Percentiles rank a stretch among this genome's conserved stretches.
phyloP scores from a whole-genome alignment of 2,888 invertebrate genomes.

The Macaria liturata region DNA sequence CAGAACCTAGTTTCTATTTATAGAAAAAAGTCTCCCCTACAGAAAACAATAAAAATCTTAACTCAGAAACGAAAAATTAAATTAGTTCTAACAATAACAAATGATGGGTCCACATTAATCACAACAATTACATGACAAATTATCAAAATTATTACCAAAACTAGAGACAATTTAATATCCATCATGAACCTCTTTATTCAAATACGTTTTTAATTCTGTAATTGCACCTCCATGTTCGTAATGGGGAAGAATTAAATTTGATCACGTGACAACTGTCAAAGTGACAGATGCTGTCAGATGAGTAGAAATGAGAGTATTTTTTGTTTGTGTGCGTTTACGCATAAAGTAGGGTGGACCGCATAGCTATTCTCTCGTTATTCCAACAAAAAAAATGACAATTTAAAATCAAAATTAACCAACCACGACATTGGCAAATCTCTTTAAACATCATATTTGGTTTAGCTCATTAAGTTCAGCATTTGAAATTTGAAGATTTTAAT shows the following conservation, averaged over 20 bases:
- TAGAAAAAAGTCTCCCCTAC: background rate
- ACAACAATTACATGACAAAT: constrained; percentile 43
- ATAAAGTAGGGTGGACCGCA: too few relatives aligned
- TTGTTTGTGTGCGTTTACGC: too few relatives aligned
- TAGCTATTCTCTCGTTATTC: too few relatives aligned
- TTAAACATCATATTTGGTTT: too few relatives aligned
- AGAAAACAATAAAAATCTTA: constrained; percentile 18
- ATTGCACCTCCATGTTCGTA: constrained; percentile 63
- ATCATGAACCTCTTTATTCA: constrained; percentile 65
- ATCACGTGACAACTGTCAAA: constrained; percentile 79
- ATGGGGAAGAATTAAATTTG: constrained; percentile 66
- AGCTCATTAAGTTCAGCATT: too few relatives aligned
- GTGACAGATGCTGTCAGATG: constrained; percentile 63
- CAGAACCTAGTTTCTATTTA: too few relatives aligned
- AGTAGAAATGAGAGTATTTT: too few relatives aligned
- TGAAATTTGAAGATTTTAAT: too few relatives aligned
- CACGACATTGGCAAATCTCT: too few relatives aligned
- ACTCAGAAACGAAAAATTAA: constrained; percentile 36
- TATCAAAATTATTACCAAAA: constrained; percentile 49
- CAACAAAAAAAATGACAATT: too few relatives aligned
- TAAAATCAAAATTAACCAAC: too few relatives aligned
- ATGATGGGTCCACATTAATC: constrained; percentile 36
- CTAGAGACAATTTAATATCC: constrained; percentile 67
- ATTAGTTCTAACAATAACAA: constrained; percentile 35
- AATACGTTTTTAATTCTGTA: constrained; percentile 80